A percentile compares a stretch with the other conserved stretches of the same genome.
Conservation (phyloP, 2,113 vertebrate species). For the Setophaga kirtlandii region DNA sequence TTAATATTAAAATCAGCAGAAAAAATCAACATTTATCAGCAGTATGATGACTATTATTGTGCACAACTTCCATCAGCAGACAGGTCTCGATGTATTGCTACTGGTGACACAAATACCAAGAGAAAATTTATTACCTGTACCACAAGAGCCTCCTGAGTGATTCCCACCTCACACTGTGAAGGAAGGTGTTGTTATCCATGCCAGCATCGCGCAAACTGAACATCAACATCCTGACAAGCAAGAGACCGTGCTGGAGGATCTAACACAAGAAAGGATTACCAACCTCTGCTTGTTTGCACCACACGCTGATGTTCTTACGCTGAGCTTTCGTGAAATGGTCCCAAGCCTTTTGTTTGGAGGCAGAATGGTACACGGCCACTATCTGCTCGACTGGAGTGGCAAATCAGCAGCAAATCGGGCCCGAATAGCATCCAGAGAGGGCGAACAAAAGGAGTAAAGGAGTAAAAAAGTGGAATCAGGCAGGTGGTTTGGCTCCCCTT, state of each 20-base stretch:
- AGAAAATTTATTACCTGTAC: constrained; percentile 48
- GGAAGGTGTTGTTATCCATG: constrained; percentile 33
- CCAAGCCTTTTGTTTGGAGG: constrained; percentile 99
- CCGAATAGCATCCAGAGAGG: constrained; percentile 83
- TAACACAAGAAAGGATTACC: constrained; percentile 78
- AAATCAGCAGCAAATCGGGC: constrained; percentile 77
- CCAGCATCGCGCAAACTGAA: constrained; percentile 50
- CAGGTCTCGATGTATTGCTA: background rate
- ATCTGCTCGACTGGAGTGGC: constrained; percentile 96
- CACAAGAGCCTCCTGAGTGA: constrained; percentile 29
- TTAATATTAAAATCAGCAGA: background rate
- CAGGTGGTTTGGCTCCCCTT: constrained; percentile 74
- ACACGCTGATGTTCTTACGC: constrained; percentile 98
- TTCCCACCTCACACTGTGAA: constrained; percentile 40
- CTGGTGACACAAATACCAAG: background rate
- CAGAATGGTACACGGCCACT: constrained; percentile 98
- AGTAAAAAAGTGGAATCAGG: constrained; percentile 91
- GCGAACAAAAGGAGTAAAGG: constrained; percentile 88
- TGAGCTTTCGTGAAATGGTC: constrained; percentile 99
- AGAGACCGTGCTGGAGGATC: constrained; percentile 47
- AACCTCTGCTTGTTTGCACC: constrained; percentile 99
- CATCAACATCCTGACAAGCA: constrained; percentile 71
- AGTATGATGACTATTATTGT: background rate
- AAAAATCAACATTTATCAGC: background rate
- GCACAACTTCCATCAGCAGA: background rate